Evolutionary conservation across 2,113 vertebrate species (phyloP).

Genomic region (Syngnathoides biaculeatus): DNA sequence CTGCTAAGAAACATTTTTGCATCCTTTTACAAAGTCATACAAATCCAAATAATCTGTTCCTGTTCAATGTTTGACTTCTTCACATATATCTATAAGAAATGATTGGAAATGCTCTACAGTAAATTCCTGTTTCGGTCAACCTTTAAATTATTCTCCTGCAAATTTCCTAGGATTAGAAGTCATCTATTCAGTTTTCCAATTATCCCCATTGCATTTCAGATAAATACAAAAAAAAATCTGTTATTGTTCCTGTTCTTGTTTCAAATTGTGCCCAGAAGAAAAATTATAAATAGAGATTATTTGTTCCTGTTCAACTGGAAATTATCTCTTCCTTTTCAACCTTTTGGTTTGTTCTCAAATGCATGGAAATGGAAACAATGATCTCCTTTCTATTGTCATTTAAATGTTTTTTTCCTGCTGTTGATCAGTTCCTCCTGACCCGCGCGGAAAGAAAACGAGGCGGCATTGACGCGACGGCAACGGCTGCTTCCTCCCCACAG

Average conservation of each 20-base stretch:
- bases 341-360: too few relatives aligned
- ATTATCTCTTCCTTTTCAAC: too few relatives aligned
- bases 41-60: not conserved
- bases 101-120: too few relatives aligned
- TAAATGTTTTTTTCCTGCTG: constrained; percentile 49
- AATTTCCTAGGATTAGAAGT: not conserved
- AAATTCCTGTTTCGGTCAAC: too few relatives aligned
- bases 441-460: constrained; percentile 44
- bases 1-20: not conserved
- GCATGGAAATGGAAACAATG: too few relatives aligned
- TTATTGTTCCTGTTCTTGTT: not conserved
- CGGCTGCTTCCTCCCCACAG: constrained; percentile 62
- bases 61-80: not conserved
- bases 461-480: constrained; percentile 63
- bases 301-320: not conserved
- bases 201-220: not conserved
- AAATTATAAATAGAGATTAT: not conserved
- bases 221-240: not conserved
- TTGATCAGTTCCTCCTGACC: constrained; percentile 53
- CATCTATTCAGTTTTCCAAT: not conserved
- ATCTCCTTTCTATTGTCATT: not conserved
- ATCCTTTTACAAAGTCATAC: not conserved
- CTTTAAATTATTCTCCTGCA: not conserved
- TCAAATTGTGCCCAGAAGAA: not conserved
- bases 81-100: too few relatives aligned